Evolutionary conservation across 2,888 invertebrate species (phyloP).

Genomic region (Caenorhabditis panamensis): DNA sequence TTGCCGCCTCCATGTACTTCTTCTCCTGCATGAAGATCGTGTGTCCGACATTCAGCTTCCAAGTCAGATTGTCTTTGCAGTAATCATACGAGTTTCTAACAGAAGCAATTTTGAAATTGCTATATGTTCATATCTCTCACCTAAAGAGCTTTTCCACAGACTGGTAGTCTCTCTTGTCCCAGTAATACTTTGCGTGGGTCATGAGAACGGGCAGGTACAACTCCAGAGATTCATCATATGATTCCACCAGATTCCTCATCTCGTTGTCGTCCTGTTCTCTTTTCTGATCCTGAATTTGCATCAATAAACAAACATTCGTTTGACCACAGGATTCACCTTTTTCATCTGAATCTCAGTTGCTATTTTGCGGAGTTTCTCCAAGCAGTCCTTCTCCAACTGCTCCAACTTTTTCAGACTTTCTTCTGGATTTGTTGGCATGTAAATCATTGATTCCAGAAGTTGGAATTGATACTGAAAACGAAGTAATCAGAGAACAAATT

Average conservation of each 20-base stretch:
- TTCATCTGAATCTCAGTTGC: conserved; percentile 49
- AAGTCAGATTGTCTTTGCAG: conserved; percentile 96
- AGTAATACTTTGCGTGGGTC: conserved; percentile 98
- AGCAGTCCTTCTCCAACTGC: conserved; percentile 84
- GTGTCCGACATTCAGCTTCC: conserved; percentile 98
- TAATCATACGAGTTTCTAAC: conserved; percentile 86
- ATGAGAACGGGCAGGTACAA: conserved; percentile 95
- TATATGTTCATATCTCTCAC: not conserved
- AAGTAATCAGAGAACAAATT: conserved; percentile 1
- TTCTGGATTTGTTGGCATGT: conserved; percentile 95
- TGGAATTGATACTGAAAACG: conserved; percentile 84
- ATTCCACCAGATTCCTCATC: conserved; percentile 87
- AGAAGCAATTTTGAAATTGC: no score
- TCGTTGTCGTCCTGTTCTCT: conserved; percentile 73
- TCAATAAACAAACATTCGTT: not conserved
- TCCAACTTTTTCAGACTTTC: conserved; percentile 97
- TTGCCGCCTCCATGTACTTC: conserved; percentile 97
- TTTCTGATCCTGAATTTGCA: not conserved
- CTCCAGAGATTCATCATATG: conserved; percentile 92
- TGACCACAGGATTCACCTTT: conserved; percentile 3
- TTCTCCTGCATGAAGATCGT: conserved; percentile 96
- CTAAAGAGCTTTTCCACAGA: conserved; percentile 85
- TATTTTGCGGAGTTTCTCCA: conserved; percentile 33
- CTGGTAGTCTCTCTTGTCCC: conserved; percentile 94
- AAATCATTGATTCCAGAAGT: conserved; percentile 95